Evolutionary conservation across 2,888 invertebrate species (phyloP).

Genomic region (Epicampocera succincta): DNA sequence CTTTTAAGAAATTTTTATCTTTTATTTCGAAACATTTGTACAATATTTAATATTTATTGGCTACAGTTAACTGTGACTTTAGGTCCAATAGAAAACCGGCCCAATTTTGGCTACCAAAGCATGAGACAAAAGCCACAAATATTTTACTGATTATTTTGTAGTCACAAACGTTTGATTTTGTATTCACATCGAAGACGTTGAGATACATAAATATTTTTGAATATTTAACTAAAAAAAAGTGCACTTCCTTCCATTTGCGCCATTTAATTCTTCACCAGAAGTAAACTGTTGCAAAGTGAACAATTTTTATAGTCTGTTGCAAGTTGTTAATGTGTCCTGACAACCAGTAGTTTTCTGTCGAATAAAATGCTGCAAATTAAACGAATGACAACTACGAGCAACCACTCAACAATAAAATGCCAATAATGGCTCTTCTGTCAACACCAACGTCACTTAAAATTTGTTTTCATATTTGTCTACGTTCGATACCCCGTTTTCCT

Average conservation of each 20-base stretch:
- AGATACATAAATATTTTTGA: too few species aligned
- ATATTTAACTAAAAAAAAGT: neutral
- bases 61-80: too few species aligned
- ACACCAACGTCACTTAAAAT: constrained; percentile 60
- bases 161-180: neutral
- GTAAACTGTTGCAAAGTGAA: neutral
- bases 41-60: too few species aligned
- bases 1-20: too few species aligned
- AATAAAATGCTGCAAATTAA: constrained; percentile 41
- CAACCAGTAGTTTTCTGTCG: constrained; percentile 8
- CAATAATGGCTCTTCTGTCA: constrained; percentile 63
- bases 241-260: neutral
- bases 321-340: neutral
- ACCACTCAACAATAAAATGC: constrained; percentile 61
- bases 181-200: neutral
- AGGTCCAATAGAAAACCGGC: too few species aligned
- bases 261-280: constrained; percentile 1
- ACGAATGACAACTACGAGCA: constrained; percentile 41
- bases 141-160: too few species aligned
- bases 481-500: constrained; percentile 29
- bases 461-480: constrained; percentile 30
- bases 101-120: too few species aligned
- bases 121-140: too few species aligned
- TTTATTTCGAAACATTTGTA: too few species aligned
- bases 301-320: neutral